phyloP scores from a whole-genome alignment of 2,113 vertebrate species.

The Hepsetus odoe region DNA sequence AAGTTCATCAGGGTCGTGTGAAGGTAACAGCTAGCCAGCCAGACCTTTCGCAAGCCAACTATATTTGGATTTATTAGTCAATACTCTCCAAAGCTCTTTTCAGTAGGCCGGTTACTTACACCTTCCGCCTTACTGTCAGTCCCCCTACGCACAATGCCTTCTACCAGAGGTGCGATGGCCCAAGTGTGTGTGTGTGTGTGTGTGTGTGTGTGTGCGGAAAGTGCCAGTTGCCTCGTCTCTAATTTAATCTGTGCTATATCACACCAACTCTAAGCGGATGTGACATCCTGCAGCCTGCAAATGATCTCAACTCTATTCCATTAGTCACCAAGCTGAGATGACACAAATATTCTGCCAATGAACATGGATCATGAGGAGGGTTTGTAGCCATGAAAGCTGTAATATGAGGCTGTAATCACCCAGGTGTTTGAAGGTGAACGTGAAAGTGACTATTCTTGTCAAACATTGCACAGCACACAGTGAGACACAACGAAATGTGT shows the following conservation, averaged over 20 bases:
- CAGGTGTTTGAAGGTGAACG: too few species aligned
- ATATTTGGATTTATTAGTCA: conserved; percentile 6
- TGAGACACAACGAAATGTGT: too few species aligned
- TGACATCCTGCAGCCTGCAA: conserved; percentile 57
- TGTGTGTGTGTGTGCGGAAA: conserved; percentile 18
- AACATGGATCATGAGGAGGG: conserved; percentile 48
- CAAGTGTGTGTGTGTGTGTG: not conserved
- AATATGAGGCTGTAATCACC: conserved; percentile 43
- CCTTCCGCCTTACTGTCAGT: conserved; percentile 25
- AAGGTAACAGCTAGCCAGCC: not conserved
- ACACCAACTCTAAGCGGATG: conserved; percentile 55
- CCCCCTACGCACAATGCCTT: not conserved
- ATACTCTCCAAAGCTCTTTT: not conserved
- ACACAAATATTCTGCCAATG: conserved; percentile 34
- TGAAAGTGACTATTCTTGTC: too few species aligned
- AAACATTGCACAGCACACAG: too few species aligned
- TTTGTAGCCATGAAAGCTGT: conserved; percentile 18
- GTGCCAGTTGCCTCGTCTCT: conserved; percentile 44
- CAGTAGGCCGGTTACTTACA: not conserved
- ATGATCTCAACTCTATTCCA: conserved; percentile 61
- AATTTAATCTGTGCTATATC: conserved; percentile 55
- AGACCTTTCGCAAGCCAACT: not conserved
- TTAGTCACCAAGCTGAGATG: conserved; percentile 56
- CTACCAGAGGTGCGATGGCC: conserved; percentile 24
- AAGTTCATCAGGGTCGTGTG: not conserved